A percentile compares a stretch with the other conserved stretches of the same genome.
Evolutionary conservation across 2,888 invertebrate genomes (phyloP).

Genomic region (Euplexia lucipara): DNA sequence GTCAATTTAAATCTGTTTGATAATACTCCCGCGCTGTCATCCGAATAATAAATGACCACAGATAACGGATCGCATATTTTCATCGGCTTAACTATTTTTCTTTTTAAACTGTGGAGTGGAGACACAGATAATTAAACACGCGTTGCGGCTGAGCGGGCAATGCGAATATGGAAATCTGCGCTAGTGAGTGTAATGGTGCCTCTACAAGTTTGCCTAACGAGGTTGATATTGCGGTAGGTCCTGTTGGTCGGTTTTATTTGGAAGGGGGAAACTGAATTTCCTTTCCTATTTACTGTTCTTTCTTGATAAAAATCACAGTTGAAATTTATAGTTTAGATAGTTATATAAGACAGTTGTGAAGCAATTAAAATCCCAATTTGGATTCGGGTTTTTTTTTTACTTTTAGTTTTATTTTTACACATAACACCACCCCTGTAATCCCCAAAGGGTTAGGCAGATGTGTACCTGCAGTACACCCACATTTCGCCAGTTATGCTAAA

Average conservation of each 20-base stretch:
- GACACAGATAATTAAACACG: slow-evolving; percentile 58
- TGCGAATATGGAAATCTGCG: slow-evolving; percentile 49
- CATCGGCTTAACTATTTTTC: slow-evolving; percentile 50
- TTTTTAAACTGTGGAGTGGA: slow-evolving; percentile 48
- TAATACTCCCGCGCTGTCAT: slow-evolving; percentile 49
- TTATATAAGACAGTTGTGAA: too few species aligned
- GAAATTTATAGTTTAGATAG: neutral
- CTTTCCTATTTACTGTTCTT: neutral
- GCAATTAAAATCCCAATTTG: too few species aligned
- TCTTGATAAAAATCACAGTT: neutral
- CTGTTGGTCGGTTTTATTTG: neutral
- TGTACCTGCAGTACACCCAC: too few species aligned
- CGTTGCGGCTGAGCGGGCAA: slow-evolving; percentile 48
- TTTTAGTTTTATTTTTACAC: too few species aligned
- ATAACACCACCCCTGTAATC: too few species aligned
- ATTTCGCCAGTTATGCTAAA: too few species aligned
- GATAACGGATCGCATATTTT: slow-evolving; percentile 58
- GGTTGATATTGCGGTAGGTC: slow-evolving; percentile 43
- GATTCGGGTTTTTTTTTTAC: too few species aligned
- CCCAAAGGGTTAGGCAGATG: too few species aligned
- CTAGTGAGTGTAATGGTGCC: slow-evolving; percentile 29
- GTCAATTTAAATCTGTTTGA: slow-evolving; percentile 37
- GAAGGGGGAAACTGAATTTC: neutral
- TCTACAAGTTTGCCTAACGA: slow-evolving; percentile 43
- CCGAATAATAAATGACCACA: slow-evolving; percentile 49